Percentiles rank a stretch among this genome's conserved stretches.
Conservation (phyloP, 2,113 vertebrate species). For the Clarias gariepinus region DNA sequence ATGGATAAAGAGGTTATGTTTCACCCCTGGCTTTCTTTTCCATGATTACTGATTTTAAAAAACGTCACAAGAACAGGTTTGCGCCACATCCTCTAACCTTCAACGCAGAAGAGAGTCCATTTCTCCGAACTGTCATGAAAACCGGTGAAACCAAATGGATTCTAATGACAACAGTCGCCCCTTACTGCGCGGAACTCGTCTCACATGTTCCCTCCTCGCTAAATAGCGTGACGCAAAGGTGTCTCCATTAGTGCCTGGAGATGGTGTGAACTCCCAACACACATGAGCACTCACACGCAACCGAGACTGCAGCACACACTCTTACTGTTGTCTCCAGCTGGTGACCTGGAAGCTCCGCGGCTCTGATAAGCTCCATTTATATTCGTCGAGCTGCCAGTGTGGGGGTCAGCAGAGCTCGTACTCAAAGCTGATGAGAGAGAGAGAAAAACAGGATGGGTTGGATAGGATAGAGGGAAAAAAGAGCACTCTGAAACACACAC, state of each 20-base stretch:
- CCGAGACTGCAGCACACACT: not conserved
- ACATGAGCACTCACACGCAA: conserved; percentile 8
- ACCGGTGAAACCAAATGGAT: conserved; percentile 61
- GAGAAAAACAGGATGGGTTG: not conserved
- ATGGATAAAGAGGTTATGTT: not conserved
- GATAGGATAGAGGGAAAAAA: not conserved
- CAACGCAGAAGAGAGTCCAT: conserved; percentile 30
- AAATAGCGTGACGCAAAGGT: conserved; percentile 41
- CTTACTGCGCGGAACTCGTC: conserved; percentile 13
- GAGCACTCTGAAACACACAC: conserved; percentile 22
- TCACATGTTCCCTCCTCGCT: not conserved
- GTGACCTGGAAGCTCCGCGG: conserved; percentile 13
- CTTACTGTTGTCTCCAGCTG: not conserved
- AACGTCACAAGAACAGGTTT: not conserved
- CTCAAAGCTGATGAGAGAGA: conserved; percentile 29
- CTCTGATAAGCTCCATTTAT: conserved; percentile 41
- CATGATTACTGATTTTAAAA: conserved; percentile 22
- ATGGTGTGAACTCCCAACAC: conserved; percentile 15
- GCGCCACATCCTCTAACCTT: conserved; percentile 61
- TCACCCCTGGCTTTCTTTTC: conserved; percentile 27
- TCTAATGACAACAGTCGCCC: conserved; percentile 53
- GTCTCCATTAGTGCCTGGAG: conserved; percentile 51
- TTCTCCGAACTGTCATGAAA: conserved; percentile 44
- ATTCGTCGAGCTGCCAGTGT: not conserved
- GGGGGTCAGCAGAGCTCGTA: conserved; percentile 3